These are phyloP conservation scores for Epinephelus awoara DNA, from an alignment of 2,797 vertebrate species.

Conservation along the genomic window DNA sequence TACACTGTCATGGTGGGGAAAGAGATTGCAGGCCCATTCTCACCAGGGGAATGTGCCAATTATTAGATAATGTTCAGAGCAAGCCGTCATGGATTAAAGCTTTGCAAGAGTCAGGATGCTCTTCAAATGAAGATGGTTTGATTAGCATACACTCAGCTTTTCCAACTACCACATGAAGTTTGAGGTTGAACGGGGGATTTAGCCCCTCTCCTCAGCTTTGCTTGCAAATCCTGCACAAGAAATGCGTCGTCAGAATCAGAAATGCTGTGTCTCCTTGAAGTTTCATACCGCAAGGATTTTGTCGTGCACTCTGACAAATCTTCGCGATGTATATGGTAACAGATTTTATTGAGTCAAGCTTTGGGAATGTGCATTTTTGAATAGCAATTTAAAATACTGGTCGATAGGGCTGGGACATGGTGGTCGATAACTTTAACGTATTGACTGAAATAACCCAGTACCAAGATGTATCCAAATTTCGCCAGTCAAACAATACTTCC, in stretches of 20 bases:
- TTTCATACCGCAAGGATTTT: constrained; percentile 5
- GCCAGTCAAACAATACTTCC: too few relatives aligned
- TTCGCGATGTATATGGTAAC: background rate
- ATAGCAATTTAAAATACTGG: background rate
- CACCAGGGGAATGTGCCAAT: constrained; percentile 70
- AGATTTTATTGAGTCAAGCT: background rate
- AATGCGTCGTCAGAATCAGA: constrained; percentile 27
- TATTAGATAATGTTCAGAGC: constrained; percentile 80
- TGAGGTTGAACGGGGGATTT: constrained; percentile 52
- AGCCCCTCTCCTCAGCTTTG: constrained; percentile 14
- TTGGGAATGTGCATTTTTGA: background rate
- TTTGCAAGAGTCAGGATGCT: constrained; percentile 69
- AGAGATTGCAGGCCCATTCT: constrained; percentile 68
- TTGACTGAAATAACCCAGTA: too few relatives aligned
- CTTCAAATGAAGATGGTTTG: constrained; percentile 74
- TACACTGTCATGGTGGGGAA: constrained; percentile 65
- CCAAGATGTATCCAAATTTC: too few relatives aligned
- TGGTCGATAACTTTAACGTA: too few relatives aligned
- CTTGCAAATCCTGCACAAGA: constrained; percentile 45
- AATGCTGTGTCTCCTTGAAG: constrained; percentile 18
- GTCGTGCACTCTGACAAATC: constrained; percentile 18
- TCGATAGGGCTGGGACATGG: too few relatives aligned
- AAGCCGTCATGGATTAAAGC: constrained; percentile 73
- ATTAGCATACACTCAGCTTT: constrained; percentile 63
- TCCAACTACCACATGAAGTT: constrained; percentile 36